phyloP scores from a whole-genome alignment of 2,113 vertebrate species.

The Alaudala cheleensis region DNA sequence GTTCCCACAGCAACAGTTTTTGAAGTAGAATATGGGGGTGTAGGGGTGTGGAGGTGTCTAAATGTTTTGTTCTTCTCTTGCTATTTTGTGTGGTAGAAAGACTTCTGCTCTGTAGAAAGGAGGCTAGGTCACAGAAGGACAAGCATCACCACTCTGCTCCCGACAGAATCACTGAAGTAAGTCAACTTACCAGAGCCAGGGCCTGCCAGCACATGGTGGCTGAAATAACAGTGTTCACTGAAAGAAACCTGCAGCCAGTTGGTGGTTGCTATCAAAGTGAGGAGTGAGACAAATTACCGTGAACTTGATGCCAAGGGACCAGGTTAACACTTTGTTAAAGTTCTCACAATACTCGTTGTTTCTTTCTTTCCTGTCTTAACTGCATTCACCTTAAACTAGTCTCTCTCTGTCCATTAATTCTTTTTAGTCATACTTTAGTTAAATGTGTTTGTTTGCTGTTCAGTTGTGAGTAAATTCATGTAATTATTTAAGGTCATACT shows the following conservation, averaged over 20 bases:
- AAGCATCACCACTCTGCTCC: background rate
- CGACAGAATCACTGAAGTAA: background rate
- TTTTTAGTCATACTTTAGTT: background rate
- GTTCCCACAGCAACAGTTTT: background rate
- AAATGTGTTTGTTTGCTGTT: background rate
- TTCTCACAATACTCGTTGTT: background rate
- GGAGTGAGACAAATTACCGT: background rate
- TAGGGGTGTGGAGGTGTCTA: background rate
- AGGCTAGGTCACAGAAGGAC: background rate
- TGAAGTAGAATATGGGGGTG: background rate
- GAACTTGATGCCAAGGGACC: background rate
- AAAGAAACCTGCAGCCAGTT: background rate
- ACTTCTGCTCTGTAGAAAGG: background rate
- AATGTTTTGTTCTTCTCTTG: background rate
- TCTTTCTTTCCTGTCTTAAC: background rate
- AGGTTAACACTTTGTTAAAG: background rate
- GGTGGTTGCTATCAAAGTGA: background rate
- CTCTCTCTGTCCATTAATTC: background rate
- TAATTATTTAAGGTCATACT: background rate
- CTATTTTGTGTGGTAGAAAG: background rate
- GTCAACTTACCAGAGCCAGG: background rate
- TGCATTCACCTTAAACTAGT: background rate
- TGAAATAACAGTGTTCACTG: background rate
- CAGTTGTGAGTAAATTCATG: background rate
- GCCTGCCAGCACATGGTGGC: accelerated